Base-by-base conservation (phyloP, 2,797 vertebrate genomes). In the Rhodeus uyekii region DNA sequence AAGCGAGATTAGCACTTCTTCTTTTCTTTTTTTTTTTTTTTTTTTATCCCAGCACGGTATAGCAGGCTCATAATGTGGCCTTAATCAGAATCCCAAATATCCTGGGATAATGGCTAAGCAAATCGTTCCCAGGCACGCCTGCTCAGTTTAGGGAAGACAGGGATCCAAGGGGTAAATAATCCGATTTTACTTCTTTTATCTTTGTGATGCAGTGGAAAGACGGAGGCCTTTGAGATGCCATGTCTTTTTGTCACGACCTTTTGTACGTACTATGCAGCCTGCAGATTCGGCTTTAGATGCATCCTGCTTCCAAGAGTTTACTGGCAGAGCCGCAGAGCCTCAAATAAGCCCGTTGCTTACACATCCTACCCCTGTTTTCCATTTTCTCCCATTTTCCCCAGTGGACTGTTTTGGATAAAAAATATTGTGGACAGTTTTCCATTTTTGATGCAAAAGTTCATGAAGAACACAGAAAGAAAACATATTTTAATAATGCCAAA, bases 101-200 rank as follows among this genome's bases (percentile, higher is more conserved):
- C 92, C 86, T 84, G 89, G 89, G 90, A 93, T 94, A 93, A 93
- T 94, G 91, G 91, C 88, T 81, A 89, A 89, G 92, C 91, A 94
- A 92, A 94, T 93, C 88, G 93, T 94, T 95, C 94, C 93, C 93
- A 94, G 92, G 93, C 92, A 90, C 87, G 87, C 89, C 83, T 72
- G 69, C 86, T 93, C 90, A 89, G 86, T 91, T 90, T 85, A 79
- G 88, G 86, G 90, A 90, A 90, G 92, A 93, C 89, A 90, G 91
- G 88, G 91, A 92, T 92, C 91, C 86, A 78, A 89, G 89, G 90
- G 92, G 91, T 89, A 93, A 92, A 93, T 94, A 94, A 95, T 94
- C 92, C 86, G 83, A 93, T 94, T 94, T 93, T 89, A 91, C 85
- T 89, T 91, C 90, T 91, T 94, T 94, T 94, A 94, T 94, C 91